Base-by-base conservation (phyloP, 2,113 vertebrate species). In the Ciconia stormi region DNA sequence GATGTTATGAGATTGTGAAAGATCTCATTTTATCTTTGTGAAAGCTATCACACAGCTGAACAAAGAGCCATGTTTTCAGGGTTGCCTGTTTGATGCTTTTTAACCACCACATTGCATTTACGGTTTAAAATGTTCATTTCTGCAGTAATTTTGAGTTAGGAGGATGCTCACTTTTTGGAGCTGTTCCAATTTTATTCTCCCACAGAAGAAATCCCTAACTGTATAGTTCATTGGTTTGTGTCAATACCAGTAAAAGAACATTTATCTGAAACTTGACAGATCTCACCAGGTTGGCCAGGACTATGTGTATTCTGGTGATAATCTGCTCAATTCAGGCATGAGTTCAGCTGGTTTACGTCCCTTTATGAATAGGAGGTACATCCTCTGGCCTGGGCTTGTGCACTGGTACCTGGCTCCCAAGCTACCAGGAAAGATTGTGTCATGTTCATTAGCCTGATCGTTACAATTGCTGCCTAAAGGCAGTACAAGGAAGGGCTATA, bases 361-460 rank as follows among this genome's bases (percentile, higher is more conserved):
- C 16, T 34, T 89, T 38, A 27, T 9, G 50, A 61, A 16, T 3
- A 72, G 40, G 40, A 85, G 34, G 11, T 70, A 44, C 40, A 22
- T 56, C n/a, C 61, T 80, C 30, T 6, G 0, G 18, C 32, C 30
- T 69, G 25, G 21, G 20, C 25, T 56, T 56, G n/a, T 46, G 34
- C 12, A 5, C 15, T 67, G 66, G 66, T 38, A 83, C 42, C 46
- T 61, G 46, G 47, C 23, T 72, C 32, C 34, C 49, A 63, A 44
- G 42, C 47, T 84, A 16, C 38, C 18, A 25, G 55, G 49, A 42
- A 46, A 67, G 29, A 46, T 3, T 46, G 27, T 18, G 32, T 80
- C 36, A n/a, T 14, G 29, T 40, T 73, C 18, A 1, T 74, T 56
- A 69, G 47, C 23, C 36, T 79, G 15, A 63, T 79, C 0, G 0